Evolutionary conservation across 2,113 vertebrate species (phyloP).

Genomic region (Pipra filicauda): DNA sequence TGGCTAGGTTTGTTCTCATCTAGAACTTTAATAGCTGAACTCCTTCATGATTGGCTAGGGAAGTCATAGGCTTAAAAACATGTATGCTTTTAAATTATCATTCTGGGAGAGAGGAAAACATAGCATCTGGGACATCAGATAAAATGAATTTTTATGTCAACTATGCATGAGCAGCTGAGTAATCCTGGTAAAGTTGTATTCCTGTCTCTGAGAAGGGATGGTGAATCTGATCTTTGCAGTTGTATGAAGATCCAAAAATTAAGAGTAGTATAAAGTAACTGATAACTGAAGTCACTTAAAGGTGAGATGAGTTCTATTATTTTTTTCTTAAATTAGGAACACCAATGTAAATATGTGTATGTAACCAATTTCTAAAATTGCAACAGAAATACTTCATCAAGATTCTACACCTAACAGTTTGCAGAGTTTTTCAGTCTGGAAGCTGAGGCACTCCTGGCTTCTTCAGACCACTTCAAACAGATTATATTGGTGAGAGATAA

Average conservation of each 20-base stretch:
- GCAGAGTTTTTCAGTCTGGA: background rate
- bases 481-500: background rate
- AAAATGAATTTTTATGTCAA: background rate
- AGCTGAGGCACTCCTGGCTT: background rate
- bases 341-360: background rate
- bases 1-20: background rate
- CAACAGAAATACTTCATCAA: background rate
- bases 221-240: background rate
- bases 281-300: background rate
- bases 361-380: background rate
- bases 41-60: rapidly evolving
- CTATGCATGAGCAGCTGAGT: background rate
- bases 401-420: background rate
- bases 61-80: background rate
- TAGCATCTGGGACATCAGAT: background rate
- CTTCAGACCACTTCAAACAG: background rate
- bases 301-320: background rate
- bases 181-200: background rate
- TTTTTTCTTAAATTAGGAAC: background rate
- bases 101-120: background rate
- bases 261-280: background rate
- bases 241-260: background rate
- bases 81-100: background rate
- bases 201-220: background rate
- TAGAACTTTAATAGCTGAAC: background rate